phyloP scores from a whole-genome alignment of 2,113 vertebrate genomes.

The Passer montanus region DNA sequence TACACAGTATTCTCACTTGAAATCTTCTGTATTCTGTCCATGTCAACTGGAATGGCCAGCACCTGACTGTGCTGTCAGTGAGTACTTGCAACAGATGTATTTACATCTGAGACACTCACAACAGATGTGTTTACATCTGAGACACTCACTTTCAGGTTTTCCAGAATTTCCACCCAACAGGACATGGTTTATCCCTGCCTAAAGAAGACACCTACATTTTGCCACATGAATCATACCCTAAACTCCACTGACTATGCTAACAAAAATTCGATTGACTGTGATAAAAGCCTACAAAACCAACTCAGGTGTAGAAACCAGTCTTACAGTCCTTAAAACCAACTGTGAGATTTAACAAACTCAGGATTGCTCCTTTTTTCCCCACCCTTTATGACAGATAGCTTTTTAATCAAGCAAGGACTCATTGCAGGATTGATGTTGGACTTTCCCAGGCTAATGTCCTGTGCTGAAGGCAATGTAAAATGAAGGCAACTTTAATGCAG shows the following conservation, averaged over 20 bases:
- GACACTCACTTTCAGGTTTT: background rate
- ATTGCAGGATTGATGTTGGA: background rate
- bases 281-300: background rate
- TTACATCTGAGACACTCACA: background rate
- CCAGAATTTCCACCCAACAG: background rate
- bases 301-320: background rate
- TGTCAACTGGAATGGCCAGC: background rate
- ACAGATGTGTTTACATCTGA: background rate
- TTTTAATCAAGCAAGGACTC: background rate
- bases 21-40: background rate
- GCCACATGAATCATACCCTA: background rate
- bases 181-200: background rate
- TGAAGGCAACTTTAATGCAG: background rate
- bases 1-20: background rate
- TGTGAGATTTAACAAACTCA: background rate
- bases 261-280: background rate
- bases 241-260: background rate
- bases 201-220: background rate
- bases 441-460: background rate
- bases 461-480: background rate
- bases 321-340: background rate
- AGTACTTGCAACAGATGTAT: background rate
- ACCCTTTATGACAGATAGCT: background rate
- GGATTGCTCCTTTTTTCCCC: background rate
- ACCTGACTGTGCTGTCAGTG: background rate